Evolutionary conservation across 2,888 invertebrate species (phyloP), one percentile per base, ranked within the genome.

Genomic region (Andrena bicolor): DNA sequence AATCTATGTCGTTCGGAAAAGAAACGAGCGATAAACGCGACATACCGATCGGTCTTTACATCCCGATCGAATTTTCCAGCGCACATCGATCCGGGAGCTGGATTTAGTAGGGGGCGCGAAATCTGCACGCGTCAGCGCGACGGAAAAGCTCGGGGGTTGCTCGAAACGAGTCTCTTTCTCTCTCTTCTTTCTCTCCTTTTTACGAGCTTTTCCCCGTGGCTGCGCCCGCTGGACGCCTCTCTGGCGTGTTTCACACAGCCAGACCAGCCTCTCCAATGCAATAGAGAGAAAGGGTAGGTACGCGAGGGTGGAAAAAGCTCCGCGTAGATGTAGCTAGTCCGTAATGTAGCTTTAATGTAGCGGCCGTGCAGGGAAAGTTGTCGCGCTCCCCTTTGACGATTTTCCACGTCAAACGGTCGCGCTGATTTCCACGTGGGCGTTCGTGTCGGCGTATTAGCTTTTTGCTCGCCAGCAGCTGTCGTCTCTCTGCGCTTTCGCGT

Each of bases 291-390:
- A 32, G 68, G 49, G 30, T 10, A 16, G 16, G 35, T 1, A 23
- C 7, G 7, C 26, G 32, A n/a, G 7, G 13, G 28, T 5, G 35
- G 64, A 16, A 49, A 48, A 83, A 70, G 76, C 70, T 74, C 60
- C 63, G 41, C 32, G 30, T 64, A 49, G 35, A 41, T 16, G 48
- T 26, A 65, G 65, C 79, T 56, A 56, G 58, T 68, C 32, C 73
- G 86, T 90, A 90, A 90, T 90, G 90, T 87, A 87, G 88, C 90
- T 91, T 91, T 91, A 91, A 92, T 91, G 91, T 85, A 85, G 78
- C 88, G 88, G 84, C 86, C 83, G 86, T 66, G 70, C 77, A 32
- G 68, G 82, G 69, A 79, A 85, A 70, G 23, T 61, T 65, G 77
- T 70, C 76, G 64, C 53, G 30, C 28, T 70, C 49, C 76, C 71